Evolutionary conservation across 2,888 invertebrate species (phyloP).

Genomic region (Aethes cnicana): DNA sequence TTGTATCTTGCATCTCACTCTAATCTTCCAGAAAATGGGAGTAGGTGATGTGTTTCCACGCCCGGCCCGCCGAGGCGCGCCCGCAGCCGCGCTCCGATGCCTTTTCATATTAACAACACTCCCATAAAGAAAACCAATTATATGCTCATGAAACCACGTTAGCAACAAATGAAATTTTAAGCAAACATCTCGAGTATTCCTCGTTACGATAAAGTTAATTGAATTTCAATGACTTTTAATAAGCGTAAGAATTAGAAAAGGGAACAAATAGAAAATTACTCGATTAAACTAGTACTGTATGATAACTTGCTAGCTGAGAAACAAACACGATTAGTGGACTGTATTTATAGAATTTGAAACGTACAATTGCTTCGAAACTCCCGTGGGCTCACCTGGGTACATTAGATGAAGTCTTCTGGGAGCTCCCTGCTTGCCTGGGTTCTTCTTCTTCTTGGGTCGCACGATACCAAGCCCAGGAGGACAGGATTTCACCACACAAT

Average conservation of each 20-base stretch:
- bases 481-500: too few species aligned
- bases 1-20: conserved; percentile 11
- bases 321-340: too few species aligned
- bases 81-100: conserved; percentile 49
- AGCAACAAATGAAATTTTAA: conserved; percentile 45
- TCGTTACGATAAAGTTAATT: conserved; percentile 8
- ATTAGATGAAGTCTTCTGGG: too few species aligned
- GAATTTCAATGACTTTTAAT: conserved; percentile 2
- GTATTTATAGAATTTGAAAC: too few species aligned
- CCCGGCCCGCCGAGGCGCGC: neutral
- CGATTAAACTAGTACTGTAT: too few species aligned
- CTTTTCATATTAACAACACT: conserved; percentile 61
- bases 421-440: too few species aligned
- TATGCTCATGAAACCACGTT: conserved; percentile 61
- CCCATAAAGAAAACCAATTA: conserved; percentile 73
- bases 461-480: too few species aligned
- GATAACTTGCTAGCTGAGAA: too few species aligned
- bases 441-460: too few species aligned
- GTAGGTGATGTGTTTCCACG: conserved; percentile 11
- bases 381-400: too few species aligned
- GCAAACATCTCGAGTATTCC: conserved; percentile 16
- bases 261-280: neutral
- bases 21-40: conserved; percentile 14
- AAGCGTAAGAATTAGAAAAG: neutral
- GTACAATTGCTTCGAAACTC: too few species aligned